A percentile compares a stretch with the other conserved stretches of the same genome.
These are phyloP conservation scores for Perithous albicinctus DNA, from an alignment of 2,888 invertebrate genomes.

Conservation along the genomic window DNA sequence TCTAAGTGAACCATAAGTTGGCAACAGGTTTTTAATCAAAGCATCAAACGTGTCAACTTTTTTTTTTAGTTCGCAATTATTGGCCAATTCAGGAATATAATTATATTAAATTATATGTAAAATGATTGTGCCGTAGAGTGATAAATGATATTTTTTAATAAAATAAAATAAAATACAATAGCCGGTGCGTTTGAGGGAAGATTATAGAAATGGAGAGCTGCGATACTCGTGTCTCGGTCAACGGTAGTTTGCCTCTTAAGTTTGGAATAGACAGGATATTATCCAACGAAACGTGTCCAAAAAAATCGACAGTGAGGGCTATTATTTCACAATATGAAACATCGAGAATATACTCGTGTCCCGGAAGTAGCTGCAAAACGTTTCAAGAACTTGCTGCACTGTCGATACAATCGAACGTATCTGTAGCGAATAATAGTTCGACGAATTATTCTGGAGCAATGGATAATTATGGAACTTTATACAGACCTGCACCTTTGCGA, in stretches of 20 bases:
- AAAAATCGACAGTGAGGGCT: constrained; percentile 65
- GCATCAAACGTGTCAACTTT: not conserved
- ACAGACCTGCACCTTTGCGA: constrained; percentile 77
- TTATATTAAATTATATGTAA: constrained; percentile 18
- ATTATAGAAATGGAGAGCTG: constrained; percentile 59
- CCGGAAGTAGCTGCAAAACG: constrained; percentile 75
- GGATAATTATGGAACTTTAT: constrained; percentile 75
- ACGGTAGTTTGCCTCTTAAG: constrained; percentile 82
- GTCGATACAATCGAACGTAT: constrained; percentile 62
- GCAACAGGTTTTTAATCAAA: not conserved
- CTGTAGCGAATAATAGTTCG: constrained; percentile 56
- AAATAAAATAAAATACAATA: too few relatives aligned
- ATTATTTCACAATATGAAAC: constrained; percentile 22
- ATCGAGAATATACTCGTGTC: constrained; percentile 69
- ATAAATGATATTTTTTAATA: constrained; percentile 16
- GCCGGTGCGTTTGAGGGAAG: too few relatives aligned
- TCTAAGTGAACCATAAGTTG: not conserved
- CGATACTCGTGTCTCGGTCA: constrained; percentile 41
- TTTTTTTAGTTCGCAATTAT: not conserved
- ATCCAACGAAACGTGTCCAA: constrained; percentile 84
- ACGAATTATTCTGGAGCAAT: constrained; percentile 67
- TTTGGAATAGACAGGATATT: constrained; percentile 91
- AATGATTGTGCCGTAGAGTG: constrained; percentile 20
- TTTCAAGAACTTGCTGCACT: constrained; percentile 69
- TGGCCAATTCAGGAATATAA: not conserved